Evolutionary conservation across 2,888 invertebrate genomes (phyloP), one percentile per base, ranked within the genome.

Genomic region (Mycalesis mineus): DNA sequence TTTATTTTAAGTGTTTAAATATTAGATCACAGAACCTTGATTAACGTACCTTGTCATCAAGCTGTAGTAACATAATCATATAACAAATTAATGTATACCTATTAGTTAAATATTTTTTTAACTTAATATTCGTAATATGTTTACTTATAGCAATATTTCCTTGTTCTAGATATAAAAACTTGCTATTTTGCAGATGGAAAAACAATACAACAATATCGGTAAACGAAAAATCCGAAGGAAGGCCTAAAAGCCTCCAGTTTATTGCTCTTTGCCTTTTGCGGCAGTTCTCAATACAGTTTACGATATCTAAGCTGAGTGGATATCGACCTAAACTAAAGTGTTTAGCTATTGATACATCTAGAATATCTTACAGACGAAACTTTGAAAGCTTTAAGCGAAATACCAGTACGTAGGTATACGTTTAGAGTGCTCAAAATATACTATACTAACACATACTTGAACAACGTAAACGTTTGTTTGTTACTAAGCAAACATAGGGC

Each of bases 141-240:
- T 22, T 22, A 22, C 22, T 22, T 22, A 5, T 22, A 22, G n/a
- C n/a, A n/a, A n/a, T n/a, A n/a, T 33, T 31, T 47, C 11, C 31
- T 47, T 45, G 15, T 31, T 33, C 33, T 33, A 9, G 15, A 15
- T 31, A 47, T 33, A 47, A 31, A 33, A 47, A 15, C 6, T 33
- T 14, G 31, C 8, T 47, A 15, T 42, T 45, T 29, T 57, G 45
- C 39, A 44, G 51, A 53, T 54, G 57, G 36, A 48, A 49, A 60
- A 45, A 41, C 31, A 48, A 61, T 55, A 41, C 41, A 47, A 58
- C 55, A 58, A 58, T 58, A 58, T 55, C 15, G 48, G 48, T 42
- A 55, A 51, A 52, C 22, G 40, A 47, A 55, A 45, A 40, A 29
- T 47, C 14, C 39, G n/a, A 47, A 15, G 14, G 37, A 40, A 55